A percentile compares a stretch with the other conserved stretches of the same genome.
phyloP scores from a whole-genome alignment of 1,140 invertebrate species.

The Frieseomelitta varia region DNA sequence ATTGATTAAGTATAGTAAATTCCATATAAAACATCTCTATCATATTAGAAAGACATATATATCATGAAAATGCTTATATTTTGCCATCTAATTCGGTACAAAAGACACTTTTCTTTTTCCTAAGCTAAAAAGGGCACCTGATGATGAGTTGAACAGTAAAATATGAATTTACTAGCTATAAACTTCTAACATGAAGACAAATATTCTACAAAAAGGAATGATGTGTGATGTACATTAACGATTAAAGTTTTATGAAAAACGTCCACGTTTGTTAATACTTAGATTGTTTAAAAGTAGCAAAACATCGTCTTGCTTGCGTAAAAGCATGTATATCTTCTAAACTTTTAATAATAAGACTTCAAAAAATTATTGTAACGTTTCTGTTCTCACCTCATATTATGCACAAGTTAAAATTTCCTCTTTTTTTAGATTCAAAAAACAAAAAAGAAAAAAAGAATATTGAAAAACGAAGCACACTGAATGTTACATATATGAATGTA shows the following conservation, averaged over 20 bases:
- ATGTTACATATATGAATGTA: conserved; percentile 69
- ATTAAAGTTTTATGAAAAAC: conserved; percentile 51
- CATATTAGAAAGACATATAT: conserved; percentile 40
- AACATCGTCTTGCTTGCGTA: conserved; percentile 20
- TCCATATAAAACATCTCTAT: conserved; percentile 42
- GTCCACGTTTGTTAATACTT: conserved; percentile 46
- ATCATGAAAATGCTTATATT: conserved; percentile 39
- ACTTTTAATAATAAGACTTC: conserved; percentile 20
- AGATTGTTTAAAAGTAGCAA: conserved; percentile 49
- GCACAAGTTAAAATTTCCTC: conserved; percentile 16
- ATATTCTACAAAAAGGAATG: conserved; percentile 61
- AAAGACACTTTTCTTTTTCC: conserved; percentile 27
- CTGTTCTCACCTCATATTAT: conserved; percentile 23
- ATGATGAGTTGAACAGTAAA: conserved; percentile 50
- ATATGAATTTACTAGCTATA: conserved; percentile 52
- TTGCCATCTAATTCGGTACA: conserved; percentile 52
- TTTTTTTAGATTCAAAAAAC: conserved; percentile 6
- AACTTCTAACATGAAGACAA: conserved; percentile 52
- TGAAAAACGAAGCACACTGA: conserved; percentile 61
- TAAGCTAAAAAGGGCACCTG: conserved; percentile 51
- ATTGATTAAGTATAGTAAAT: conserved; percentile 47
- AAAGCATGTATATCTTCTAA: conserved; percentile 40
- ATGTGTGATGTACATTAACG: conserved; percentile 53
- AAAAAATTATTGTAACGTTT: conserved; percentile 23
- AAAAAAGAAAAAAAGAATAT: conserved; percentile 35